Evolutionary conservation across 2,888 invertebrate species (phyloP).

Genomic region (Meganola albula): DNA sequence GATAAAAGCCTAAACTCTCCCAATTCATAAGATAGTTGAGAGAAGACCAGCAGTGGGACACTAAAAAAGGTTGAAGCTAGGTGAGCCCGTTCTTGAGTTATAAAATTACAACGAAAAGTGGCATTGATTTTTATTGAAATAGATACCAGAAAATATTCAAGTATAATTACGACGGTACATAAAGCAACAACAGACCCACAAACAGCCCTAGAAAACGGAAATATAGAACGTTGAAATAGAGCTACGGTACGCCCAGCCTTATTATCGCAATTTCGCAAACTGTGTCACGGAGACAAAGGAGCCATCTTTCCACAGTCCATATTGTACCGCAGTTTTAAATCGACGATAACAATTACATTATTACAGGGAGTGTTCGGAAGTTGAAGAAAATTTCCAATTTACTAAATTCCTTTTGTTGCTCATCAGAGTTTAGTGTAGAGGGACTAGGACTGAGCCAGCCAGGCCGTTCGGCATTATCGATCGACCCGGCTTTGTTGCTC

Average conservation of each 20-base stretch:
- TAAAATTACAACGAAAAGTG: no score
- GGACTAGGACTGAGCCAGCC: neutral
- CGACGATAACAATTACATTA: constrained; percentile 22
- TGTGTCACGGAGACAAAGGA: neutral
- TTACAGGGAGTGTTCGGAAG: no score
- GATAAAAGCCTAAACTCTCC: no score
- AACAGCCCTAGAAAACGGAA: neutral
- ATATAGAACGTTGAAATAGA: neutral
- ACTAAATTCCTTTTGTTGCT: constrained; percentile 21
- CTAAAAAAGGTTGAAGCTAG: no score
- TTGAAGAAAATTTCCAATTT: constrained; percentile 22
- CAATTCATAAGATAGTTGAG: no score
- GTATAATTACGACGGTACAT: no score
- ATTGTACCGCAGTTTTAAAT: neutral
- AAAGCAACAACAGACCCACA: no score
- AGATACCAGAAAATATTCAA: no score
- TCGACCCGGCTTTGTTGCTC: constrained; percentile 21
- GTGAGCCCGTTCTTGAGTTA: no score
- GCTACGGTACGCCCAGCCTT: neutral
- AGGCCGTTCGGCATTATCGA: constrained; percentile 24
- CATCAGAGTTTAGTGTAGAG: constrained; percentile 26
- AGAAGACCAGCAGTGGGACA: no score
- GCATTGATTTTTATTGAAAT: no score
- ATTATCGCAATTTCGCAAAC: neutral
- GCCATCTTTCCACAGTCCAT: neutral